A percentile compares a stretch with the other conserved stretches of the same genome.
Conservation (phyloP, 2,888 invertebrate genomes). For the Yponomeuta cagnagella region DNA sequence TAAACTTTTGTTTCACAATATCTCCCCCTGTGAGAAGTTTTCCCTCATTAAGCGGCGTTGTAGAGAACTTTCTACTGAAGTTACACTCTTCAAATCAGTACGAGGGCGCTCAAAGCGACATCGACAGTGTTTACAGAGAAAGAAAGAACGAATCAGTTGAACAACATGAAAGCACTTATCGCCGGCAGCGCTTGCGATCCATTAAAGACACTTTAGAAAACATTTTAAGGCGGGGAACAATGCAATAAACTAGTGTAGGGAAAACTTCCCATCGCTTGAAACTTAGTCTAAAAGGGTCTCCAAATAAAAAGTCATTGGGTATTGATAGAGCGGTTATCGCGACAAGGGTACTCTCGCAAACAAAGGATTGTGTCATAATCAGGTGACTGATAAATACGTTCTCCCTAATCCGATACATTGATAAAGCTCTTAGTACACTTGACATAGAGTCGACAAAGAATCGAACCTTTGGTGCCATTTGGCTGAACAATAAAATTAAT, state of each 20-base stretch:
- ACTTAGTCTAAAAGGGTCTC: not conserved
- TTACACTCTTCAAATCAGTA: not conserved
- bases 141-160: slow-evolving; percentile 47
- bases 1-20: not conserved
- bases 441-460: not conserved
- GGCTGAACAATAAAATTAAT: not conserved
- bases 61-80: no score
- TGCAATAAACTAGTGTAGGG: slow-evolving; percentile 44
- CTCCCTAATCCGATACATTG: not conserved
- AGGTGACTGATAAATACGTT: slow-evolving; percentile 31
- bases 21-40: not conserved
- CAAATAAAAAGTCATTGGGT: not conserved
- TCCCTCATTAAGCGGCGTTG: not conserved
- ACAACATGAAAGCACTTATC: slow-evolving; percentile 60
- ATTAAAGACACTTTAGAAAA: slow-evolving; percentile 64
- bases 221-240: slow-evolving; percentile 53
- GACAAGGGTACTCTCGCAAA: slow-evolving; percentile 32
- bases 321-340: not conserved
- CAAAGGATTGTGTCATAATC: slow-evolving; percentile 35
- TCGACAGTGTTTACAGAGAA: slow-evolving; percentile 57
- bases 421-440: not conserved
- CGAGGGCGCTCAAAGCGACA: slow-evolving; percentile 36
- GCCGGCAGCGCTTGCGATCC: slow-evolving; percentile 51
- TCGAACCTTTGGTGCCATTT: not conserved
- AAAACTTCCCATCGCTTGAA: slow-evolving; percentile 28